Evolutionary conservation across 2,113 vertebrate species (phyloP).

Genomic region (Bombycilla garrulus): DNA sequence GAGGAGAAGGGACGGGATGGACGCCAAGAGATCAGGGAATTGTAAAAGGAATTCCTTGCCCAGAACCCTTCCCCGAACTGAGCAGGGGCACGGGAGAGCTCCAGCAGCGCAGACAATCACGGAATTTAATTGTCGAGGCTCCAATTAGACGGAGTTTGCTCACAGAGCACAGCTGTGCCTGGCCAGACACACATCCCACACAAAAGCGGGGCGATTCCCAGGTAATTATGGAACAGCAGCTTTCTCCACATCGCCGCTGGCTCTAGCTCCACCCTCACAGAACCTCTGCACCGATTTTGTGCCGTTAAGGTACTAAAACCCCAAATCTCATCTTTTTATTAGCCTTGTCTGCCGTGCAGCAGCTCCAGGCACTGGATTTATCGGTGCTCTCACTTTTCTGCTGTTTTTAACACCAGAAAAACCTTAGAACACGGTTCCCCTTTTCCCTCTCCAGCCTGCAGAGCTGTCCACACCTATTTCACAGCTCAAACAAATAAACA

Average conservation of each 20-base stretch:
- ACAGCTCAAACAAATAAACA: background rate
- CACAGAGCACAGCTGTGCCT: background rate
- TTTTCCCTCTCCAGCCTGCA: background rate
- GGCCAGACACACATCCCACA: background rate
- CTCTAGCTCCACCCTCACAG: background rate
- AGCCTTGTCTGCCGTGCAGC: background rate
- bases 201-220: background rate
- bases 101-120: background rate
- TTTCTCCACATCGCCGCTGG: background rate
- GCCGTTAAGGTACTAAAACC: background rate
- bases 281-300: background rate
- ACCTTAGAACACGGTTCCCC: background rate
- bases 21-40: background rate
- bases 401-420: background rate
- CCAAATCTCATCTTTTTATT: background rate
- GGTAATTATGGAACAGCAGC: background rate
- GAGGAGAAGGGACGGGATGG: background rate
- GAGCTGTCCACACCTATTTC: background rate
- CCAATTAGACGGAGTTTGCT: background rate
- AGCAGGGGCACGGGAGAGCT: background rate
- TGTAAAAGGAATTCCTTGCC: background rate
- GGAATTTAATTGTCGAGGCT: background rate
- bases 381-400: fast-evolving
- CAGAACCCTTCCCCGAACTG: background rate
- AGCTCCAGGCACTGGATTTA: background rate